A percentile compares a stretch with the other conserved stretches of the same genome.
phyloP scores from a whole-genome alignment of 2,888 invertebrate species.

The Brachynemurus nebulosus region DNA sequence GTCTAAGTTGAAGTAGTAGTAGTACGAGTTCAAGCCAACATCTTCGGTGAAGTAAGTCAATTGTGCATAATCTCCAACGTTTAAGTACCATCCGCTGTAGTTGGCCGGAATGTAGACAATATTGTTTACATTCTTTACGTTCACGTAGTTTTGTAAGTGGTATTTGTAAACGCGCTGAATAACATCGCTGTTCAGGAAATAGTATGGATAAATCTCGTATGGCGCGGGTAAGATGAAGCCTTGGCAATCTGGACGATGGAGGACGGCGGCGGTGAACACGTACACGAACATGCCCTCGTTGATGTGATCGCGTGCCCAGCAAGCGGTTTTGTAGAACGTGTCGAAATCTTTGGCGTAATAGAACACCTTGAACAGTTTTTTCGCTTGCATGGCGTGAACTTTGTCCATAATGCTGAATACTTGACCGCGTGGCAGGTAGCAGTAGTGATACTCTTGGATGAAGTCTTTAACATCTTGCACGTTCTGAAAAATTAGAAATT shows the following conservation, averaged over 20 bases:
- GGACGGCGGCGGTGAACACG: constrained; percentile 44
- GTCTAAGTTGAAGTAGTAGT: constrained; percentile 44
- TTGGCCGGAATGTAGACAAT: constrained; percentile 46
- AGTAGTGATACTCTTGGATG: constrained; percentile 37
- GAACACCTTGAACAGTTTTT: constrained; percentile 49
- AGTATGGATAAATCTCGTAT: constrained; percentile 59
- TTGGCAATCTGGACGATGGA: constrained; percentile 47
- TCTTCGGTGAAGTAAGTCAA: constrained; percentile 62
- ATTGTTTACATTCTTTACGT: constrained; percentile 20
- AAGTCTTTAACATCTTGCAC: constrained; percentile 42
- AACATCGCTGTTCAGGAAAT: constrained; percentile 53
- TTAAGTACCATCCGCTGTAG: constrained; percentile 41
- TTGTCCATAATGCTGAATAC: constrained; percentile 47
- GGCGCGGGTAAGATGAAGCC: constrained; percentile 52
- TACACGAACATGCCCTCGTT: constrained; percentile 59
- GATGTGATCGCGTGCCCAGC: constrained; percentile 48
- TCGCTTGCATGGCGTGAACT: constrained; percentile 45
- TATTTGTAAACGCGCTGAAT: constrained; percentile 50
- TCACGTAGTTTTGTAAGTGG: constrained; percentile 37
- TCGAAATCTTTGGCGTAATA: constrained; percentile 56
- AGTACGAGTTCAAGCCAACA: constrained; percentile 48
- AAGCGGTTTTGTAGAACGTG: constrained; percentile 53
- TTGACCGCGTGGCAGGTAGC: constrained; percentile 42
- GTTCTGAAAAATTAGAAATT: not conserved
- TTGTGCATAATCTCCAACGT: constrained; percentile 40